These are phyloP conservation scores for Cylindroiulus punctatus DNA, from an alignment of 2,888 invertebrate genomes.

Conservation along the genomic window DNA sequence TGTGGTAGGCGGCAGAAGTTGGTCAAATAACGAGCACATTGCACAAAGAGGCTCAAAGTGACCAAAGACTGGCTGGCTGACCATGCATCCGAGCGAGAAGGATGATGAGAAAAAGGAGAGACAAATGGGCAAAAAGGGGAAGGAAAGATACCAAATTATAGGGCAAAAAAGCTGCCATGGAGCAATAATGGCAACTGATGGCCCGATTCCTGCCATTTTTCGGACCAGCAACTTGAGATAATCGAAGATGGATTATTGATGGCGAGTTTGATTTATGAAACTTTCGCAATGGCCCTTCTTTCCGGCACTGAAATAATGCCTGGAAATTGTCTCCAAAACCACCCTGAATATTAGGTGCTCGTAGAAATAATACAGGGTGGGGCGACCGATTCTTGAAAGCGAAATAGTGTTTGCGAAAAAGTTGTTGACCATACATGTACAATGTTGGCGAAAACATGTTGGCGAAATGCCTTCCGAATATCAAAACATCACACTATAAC, in stretches of 20 bases:
- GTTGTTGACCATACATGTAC: too few relatives aligned
- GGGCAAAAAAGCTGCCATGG: background rate
- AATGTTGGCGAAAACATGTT: too few relatives aligned
- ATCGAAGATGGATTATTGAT: constrained; percentile 46
- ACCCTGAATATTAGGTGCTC: background rate
- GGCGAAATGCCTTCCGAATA: too few relatives aligned
- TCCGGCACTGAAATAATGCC: background rate
- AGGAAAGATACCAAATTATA: constrained; percentile 42
- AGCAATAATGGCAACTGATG: constrained; percentile 46
- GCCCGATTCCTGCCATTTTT: constrained; percentile 22
- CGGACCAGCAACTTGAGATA: constrained; percentile 48
- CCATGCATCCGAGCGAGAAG: constrained; percentile 33
- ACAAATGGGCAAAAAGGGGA: constrained; percentile 46
- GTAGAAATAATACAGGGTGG: background rate
- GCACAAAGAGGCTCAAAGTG: constrained; percentile 36
- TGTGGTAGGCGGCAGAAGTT: constrained; percentile 50
- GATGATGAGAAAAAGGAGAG: constrained; percentile 49
- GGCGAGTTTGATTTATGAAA: constrained; percentile 37
- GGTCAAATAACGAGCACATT: constrained; percentile 48
- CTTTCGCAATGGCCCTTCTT: background rate
- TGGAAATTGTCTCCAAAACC: background rate
- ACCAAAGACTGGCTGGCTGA: background rate
- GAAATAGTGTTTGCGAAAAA: too few relatives aligned
- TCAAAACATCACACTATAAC: too few relatives aligned
- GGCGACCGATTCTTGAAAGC: too few relatives aligned